Evolutionary conservation across 2,888 invertebrate genomes (phyloP), one percentile per base, ranked within the genome.

Genomic region (Cosmia trapezina): DNA sequence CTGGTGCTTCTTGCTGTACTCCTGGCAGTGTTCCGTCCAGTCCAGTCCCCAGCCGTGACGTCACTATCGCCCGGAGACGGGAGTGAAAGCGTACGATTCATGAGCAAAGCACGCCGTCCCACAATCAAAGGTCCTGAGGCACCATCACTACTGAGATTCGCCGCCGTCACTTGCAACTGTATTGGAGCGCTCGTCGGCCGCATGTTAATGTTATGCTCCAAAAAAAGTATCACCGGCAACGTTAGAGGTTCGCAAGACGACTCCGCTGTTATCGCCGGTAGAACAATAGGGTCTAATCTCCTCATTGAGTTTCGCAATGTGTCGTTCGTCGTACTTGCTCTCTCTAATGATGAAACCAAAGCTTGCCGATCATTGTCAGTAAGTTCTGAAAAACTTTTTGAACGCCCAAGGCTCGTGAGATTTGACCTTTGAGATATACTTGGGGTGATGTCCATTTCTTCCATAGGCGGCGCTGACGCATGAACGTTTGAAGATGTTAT

Each of bases 61-160:
- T 95, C 95, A 89, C 94, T 95, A 12, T 94, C 95, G 4, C 92
- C 95, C 0, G 96, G 96, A 2, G 96, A 95, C 0, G 96, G 96
- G 43, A 96, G 86, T 0, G 96, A 96, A 68, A 96, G 83, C 11
- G 96, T 91, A 43, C 96, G 89, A 76, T 96, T 96, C 95, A 96
- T 96, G 49, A 96, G 86, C 83, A 96, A 89, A 22, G 96, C 92
- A 68, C 94, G 89, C 2, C 96, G 93, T 11, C 96, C 96, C 14
- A 96, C 93, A 66, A 96, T 95, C 65, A 96, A 88, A 22, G 96
- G 96, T 3, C 95, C 95, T 11, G 96, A 94, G 28, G 93, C 90
- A 22, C 93, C 93, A 82, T 94, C 95, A 68, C 90, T 92, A 80
- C 92, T 95, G n/a, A 96, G 86, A 89, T 95, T 95, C 3, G 95